Evolutionary conservation across 2,888 invertebrate genomes (phyloP), one percentile per base, ranked within the genome.

Genomic region (Hirtodrosophila histrioides): DNA sequence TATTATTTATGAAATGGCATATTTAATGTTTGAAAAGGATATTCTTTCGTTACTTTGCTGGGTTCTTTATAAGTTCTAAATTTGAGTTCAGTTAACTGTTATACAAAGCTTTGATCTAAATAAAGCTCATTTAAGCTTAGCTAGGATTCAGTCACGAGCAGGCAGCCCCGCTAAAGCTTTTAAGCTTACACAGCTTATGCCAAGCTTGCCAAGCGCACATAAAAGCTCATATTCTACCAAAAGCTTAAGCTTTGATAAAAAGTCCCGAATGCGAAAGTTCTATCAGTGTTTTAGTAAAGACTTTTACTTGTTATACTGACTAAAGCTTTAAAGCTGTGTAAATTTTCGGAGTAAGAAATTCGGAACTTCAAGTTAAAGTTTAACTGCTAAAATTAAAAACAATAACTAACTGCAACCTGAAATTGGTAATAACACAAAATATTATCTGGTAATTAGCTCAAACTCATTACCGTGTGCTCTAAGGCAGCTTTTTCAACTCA

Each of bases 401-500:
- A 43, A 43, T 36, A 35, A 66, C 55, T 35, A 17, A 23, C 6
- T 24, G 12, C 10, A 63, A 41, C 8, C n/a, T 23, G 9, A 8
- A 9, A 17, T 11, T 12, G 10, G 44, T 35, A 10, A 43, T 49
- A 33, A 17, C n/a, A 29, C 4, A n/a, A 36, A 46, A 37, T 37
- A 64, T 54, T 46, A 49, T 36, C 41, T 53, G 41, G 56, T 54
- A 56, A 70, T 70, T 64, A 53, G 31, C 33, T 41, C 3, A 40
- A 33, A 48, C 46, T 54, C 36, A 40, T 61, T 65, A 65, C 36
- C 35, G 12, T 12, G 9, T 31, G 55, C 41, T 57, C 8, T 24
- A 33, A 23, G 7, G 40, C 35, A 8, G 10, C 17, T 17, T 17
- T 48, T 9, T 27, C 40, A 17, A 29, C 9, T 37, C n/a, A 40